Evolutionary conservation across 2,113 vertebrate species (phyloP), one percentile per base, ranked within the genome.

Genomic region (Rallus limicola): DNA sequence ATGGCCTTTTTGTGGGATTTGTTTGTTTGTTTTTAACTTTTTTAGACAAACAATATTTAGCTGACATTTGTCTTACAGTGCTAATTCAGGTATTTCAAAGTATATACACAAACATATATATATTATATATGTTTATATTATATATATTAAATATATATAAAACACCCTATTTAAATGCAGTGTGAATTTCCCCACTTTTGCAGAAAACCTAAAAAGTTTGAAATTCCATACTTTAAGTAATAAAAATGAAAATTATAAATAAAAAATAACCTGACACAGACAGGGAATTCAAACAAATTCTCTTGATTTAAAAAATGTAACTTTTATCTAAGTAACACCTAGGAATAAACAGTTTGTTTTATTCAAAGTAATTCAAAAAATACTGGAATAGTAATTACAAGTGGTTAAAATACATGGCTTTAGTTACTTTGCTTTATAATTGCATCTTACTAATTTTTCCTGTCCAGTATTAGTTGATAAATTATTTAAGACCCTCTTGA

Each of bases 31-130:
- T 87, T 90, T 60, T 52, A 76, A 33, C 16, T 0, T 20, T 20
- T 74, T 67, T 88, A 94, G 40, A 42, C 9, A 62, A 87, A 20
- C 26, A 76, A 21, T 40, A 46, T 84, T 88, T 86, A 86, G 56
- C 55, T 91, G 40, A 15, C 40, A 50, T 81, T 93, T 95, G 12
- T 56, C 60, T 82, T 59, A 63, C 78, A 42, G 16, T 56, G 17
- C 34, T 84, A 63, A 44, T 80, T 80, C 77, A 70, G n/a, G 5
- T 87, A 34, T 76, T 88, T 28, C 16, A 50, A 79, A 87, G 86
- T 91, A 95, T 91, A 94, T 96, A 78, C 91, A 91, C 94, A 95
- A 67, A 80, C 92, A 88, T 53, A 63, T 9, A 93, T 82, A 56
- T 34, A n/a, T n/a, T n/a, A n/a, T n/a, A n/a, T n/a, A n/a, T n/a